These are phyloP conservation scores for Eulemur mongoz DNA, from an alignment of 2,797 vertebrate species.

Conservation along the genomic window DNA sequence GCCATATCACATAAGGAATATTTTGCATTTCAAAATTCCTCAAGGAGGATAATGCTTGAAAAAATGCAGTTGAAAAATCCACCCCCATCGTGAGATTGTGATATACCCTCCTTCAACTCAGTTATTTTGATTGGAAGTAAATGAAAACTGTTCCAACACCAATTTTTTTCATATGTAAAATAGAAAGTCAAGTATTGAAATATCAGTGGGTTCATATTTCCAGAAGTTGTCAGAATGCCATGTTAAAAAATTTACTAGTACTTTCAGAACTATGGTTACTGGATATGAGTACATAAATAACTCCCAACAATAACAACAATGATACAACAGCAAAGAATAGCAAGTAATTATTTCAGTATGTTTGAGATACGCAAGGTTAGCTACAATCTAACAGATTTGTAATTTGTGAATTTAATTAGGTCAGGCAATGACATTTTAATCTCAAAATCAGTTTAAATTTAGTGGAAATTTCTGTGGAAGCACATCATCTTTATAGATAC, in stretches of 20 bases:
- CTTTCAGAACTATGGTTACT: background rate
- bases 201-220: background rate
- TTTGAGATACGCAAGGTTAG: background rate
- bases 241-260: background rate
- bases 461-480: background rate
- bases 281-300: background rate
- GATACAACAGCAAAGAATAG: background rate
- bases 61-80: background rate
- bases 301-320: background rate
- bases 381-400: background rate
- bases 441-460: background rate
- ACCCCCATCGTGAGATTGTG: background rate
- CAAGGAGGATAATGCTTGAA: background rate
- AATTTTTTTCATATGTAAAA: background rate
- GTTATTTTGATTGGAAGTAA: background rate
- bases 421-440: background rate
- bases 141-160: background rate
- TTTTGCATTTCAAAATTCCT: background rate
- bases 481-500: background rate
- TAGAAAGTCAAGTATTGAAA: background rate
- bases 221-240: background rate
- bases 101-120: background rate
- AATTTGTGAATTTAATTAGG: background rate
- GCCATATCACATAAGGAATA: background rate
- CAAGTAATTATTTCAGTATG: background rate